phyloP scores from a whole-genome alignment of 2,888 invertebrate genomes.

The Choreutis nemorana region DNA sequence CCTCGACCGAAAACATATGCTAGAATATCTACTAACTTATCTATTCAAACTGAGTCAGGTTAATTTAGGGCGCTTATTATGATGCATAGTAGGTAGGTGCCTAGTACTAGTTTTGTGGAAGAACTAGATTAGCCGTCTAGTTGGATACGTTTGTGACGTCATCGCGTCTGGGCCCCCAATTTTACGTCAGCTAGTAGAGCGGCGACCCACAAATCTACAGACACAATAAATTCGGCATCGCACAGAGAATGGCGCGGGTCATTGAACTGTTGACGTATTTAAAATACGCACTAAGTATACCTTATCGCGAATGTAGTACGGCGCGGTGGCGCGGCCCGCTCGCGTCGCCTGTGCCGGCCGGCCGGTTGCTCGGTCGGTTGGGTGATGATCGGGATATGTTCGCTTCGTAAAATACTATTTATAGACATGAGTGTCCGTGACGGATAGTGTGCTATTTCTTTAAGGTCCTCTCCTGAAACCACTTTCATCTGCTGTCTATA shows the following conservation, averaged over 20 bases:
- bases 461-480: slow-evolving; percentile 29
- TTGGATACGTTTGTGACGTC: slow-evolving; percentile 54
- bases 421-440: slow-evolving; percentile 49
- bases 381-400: too few relatives aligned
- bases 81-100: slow-evolving; percentile 45
- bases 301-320: slow-evolving; percentile 59
- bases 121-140: slow-evolving; percentile 54
- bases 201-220: slow-evolving; percentile 65
- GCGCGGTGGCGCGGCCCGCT: slow-evolving; percentile 37
- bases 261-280: slow-evolving; percentile 63
- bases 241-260: slow-evolving; percentile 44
- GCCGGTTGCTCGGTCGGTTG: too few relatives aligned
- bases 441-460: slow-evolving; percentile 31
- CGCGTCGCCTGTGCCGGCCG: too few relatives aligned
- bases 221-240: slow-evolving; percentile 61
- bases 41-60: slow-evolving; percentile 41
- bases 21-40: slow-evolving; percentile 33
- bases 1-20: slow-evolving; percentile 39
- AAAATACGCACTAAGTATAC: slow-evolving; percentile 55
- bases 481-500: too few relatives aligned
- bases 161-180: slow-evolving; percentile 50
- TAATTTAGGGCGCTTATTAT: slow-evolving; percentile 56
- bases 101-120: slow-evolving; percentile 46
- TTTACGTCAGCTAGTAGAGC: slow-evolving; percentile 49
- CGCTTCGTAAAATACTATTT: slow-evolving; percentile 57